phyloP scores from a whole-genome alignment of 2,113 vertebrate species.

The Platycercus adscitus region DNA sequence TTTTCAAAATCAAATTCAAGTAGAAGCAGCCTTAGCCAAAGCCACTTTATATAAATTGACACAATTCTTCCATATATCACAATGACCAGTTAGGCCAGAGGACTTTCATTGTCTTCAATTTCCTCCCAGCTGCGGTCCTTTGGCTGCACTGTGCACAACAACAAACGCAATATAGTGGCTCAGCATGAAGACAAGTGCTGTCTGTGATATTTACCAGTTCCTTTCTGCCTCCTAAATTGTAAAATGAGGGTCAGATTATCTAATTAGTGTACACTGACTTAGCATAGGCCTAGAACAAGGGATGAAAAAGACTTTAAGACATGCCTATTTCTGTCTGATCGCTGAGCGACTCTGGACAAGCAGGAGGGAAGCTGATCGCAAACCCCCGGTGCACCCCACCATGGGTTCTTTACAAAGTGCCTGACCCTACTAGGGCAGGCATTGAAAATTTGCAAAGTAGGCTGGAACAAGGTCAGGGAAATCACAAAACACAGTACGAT shows the following conservation, averaged over 20 bases:
- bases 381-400: not conserved
- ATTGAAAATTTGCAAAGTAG: not conserved
- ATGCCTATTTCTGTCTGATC: not conserved
- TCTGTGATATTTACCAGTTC: not conserved
- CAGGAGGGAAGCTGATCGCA: not conserved
- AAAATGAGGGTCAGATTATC: not conserved
- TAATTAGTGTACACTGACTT: not conserved
- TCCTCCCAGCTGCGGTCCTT: not conserved
- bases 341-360: rapidly evolving
- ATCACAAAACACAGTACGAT: rapidly evolving
- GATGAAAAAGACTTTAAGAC: not conserved
- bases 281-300: not conserved
- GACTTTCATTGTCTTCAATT: not conserved
- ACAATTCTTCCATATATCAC: not conserved
- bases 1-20: constrained; percentile 50
- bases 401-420: not conserved
- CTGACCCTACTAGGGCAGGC: not conserved
- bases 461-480: not conserved
- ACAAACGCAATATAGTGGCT: not conserved
- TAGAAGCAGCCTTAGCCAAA: constrained; percentile 31
- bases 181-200: not conserved
- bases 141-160: not conserved
- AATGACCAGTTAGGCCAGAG: not conserved
- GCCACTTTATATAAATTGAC: constrained; percentile 46
- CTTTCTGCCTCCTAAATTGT: not conserved